A percentile compares a stretch with the other conserved stretches of the same genome.
These are phyloP conservation scores for Baronia brevicornis DNA, from an alignment of 2,888 invertebrate species.

Conservation along the genomic window DNA sequence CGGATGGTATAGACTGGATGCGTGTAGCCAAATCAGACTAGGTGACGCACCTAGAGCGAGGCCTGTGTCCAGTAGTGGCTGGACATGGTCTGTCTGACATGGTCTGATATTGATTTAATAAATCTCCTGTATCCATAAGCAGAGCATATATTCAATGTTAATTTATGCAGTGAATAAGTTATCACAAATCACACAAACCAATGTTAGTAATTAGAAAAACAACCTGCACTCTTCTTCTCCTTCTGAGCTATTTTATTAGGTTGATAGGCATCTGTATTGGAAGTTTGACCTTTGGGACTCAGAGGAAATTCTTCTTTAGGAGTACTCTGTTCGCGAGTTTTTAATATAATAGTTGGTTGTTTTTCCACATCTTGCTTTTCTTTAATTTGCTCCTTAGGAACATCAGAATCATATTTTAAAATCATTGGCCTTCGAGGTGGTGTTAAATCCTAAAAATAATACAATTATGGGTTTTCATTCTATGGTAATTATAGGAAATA, in stretches of 20 bases:
- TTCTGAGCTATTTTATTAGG: constrained; percentile 67
- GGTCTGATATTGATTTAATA: too few species aligned
- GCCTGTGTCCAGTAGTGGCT: too few species aligned
- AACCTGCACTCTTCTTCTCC: constrained; percentile 60
- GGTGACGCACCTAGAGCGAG: too few species aligned
- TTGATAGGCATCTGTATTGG: constrained; percentile 45
- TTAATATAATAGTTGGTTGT: constrained; percentile 81
- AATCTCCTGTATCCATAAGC: too few species aligned
- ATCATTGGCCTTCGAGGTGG: constrained; percentile 57
- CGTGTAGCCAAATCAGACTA: too few species aligned
- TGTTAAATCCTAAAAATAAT: constrained; percentile 42
- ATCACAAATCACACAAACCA: not conserved
- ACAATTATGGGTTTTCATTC: constrained; percentile 5
- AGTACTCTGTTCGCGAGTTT: constrained; percentile 77
- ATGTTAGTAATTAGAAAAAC: too few species aligned
- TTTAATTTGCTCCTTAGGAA: constrained; percentile 45
- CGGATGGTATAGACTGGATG: too few species aligned
- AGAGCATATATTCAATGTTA: too few species aligned
- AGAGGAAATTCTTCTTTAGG: constrained; percentile 74
- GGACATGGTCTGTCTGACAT: too few species aligned
- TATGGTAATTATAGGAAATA: constrained; percentile 1
- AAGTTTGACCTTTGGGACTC: constrained; percentile 74
- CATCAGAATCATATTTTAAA: constrained; percentile 66
- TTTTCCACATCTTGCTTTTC: constrained; percentile 64
- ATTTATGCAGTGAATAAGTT: constrained; percentile 1